A percentile compares a stretch with the other conserved stretches of the same genome.
Evolutionary conservation across 2,888 invertebrate species (phyloP).

Genomic region (Balanococcus diminutus): DNA sequence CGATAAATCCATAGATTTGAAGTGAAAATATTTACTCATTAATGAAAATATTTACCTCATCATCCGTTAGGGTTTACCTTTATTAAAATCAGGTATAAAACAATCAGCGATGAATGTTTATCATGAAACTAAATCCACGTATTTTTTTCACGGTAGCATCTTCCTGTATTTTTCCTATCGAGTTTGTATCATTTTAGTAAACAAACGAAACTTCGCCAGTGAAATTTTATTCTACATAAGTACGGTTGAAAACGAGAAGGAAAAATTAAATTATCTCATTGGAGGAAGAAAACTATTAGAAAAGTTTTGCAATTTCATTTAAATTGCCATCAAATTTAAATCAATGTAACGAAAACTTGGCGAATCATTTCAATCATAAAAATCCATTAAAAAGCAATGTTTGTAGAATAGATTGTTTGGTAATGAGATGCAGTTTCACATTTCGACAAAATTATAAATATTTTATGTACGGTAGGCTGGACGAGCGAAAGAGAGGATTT

Average conservation of each 20-base stretch:
- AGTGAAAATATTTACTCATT: neutral
- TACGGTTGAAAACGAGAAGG: neutral
- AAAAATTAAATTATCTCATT: neutral
- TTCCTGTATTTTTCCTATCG: neutral
- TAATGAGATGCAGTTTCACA: slow-evolving; percentile 31
- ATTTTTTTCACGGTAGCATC: neutral
- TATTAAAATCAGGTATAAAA: neutral
- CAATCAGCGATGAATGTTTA: too few species aligned
- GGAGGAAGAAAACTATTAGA: slow-evolving; percentile 6
- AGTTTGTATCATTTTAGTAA: neutral
- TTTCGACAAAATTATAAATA: slow-evolving; percentile 28
- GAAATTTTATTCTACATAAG: neutral
- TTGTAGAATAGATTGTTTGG: neutral
- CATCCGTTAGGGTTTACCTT: neutral
- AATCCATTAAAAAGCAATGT: slow-evolving; percentile 28
- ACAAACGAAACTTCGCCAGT: neutral
- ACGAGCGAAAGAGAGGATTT: neutral
- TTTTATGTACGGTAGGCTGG: slow-evolving; percentile 2
- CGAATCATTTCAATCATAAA: slow-evolving; percentile 1
- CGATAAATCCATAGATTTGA: neutral
- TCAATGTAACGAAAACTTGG: slow-evolving; percentile 4
- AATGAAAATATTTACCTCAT: neutral
- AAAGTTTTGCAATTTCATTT: slow-evolving; percentile 27
- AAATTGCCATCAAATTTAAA: slow-evolving; percentile 14
- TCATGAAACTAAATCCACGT: too few species aligned